Evolutionary conservation across 2,797 vertebrate genomes (phyloP).

Genomic region (Sus cebifrons): DNA sequence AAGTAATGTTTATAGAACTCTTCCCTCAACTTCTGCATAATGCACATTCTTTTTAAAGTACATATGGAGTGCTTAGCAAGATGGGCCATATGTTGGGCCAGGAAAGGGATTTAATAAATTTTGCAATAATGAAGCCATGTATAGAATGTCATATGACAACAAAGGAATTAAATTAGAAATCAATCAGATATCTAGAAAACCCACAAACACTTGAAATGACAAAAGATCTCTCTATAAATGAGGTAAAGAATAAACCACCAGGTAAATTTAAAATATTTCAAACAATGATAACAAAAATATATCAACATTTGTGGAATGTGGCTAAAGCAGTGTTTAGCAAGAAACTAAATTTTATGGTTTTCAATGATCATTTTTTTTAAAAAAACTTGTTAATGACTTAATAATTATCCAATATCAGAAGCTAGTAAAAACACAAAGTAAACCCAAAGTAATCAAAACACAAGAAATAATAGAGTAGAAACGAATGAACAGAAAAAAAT

Average conservation of each 20-base stretch:
- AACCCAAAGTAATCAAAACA: not conserved
- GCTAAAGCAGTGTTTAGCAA: not conserved
- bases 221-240: not conserved
- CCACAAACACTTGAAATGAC: conserved; percentile 7
- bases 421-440: not conserved
- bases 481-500: conserved; percentile 18
- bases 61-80: not conserved
- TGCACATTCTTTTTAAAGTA: not conserved
- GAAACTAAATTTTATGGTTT: conserved; percentile 23
- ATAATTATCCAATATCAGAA: conserved; percentile 24
- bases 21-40: not conserved
- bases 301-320: conserved; percentile 12
- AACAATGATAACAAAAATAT: conserved; percentile 9
- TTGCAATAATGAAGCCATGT: not conserved
- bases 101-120: not conserved
- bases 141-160: not conserved
- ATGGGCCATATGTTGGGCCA: not conserved
- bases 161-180: conserved; percentile 37
- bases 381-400: conserved; percentile 1
- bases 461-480: conserved; percentile 41
- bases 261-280: conserved; percentile 62
- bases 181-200: not conserved
- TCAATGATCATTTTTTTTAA: conserved; percentile 26
- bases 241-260: conserved; percentile 30
- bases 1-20: not conserved